Evolutionary conservation across 2,113 vertebrate genomes (phyloP).

Genomic region (Eptatretus burgeri): DNA sequence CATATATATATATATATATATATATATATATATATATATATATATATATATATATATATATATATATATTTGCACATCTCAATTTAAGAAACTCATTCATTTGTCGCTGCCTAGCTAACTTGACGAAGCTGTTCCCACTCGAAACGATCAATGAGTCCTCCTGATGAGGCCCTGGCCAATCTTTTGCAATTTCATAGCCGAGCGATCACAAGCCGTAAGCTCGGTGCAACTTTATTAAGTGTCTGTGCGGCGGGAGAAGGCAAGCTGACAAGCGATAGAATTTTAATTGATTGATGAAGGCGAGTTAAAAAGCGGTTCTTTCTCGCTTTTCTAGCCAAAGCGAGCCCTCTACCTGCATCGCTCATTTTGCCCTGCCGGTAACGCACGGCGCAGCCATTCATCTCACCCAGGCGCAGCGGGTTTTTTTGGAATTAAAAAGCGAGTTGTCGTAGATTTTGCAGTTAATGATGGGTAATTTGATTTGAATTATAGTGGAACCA

Average conservation of each 20-base stretch:
- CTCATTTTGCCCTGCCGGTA: background rate
- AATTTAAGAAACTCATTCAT: no score
- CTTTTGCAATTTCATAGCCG: constrained; percentile 4
- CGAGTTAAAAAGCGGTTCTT: background rate
- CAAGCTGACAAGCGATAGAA: constrained; percentile 5
- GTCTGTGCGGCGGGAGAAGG: constrained; percentile 5
- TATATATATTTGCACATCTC: no score
- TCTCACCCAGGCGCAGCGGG: background rate
- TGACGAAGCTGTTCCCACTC: background rate
- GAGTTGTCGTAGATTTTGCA: background rate
- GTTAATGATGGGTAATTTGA: constrained; percentile 5
- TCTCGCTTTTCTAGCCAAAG: constrained; percentile 1
- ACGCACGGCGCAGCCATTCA: background rate
- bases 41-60: no score
- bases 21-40: no score
- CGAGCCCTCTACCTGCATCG: background rate
- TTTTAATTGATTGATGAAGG: constrained; percentile 7
- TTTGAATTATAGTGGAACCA: constrained; percentile 5
- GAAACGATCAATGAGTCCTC: constrained; percentile 5
- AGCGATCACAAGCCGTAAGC: constrained; percentile 4
- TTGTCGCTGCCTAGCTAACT: no score
- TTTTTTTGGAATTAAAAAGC: constrained; percentile 6
- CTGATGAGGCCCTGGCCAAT: background rate
- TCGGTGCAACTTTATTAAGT: constrained; percentile 5
- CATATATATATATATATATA: no score